Evolutionary conservation across 2,113 vertebrate species (phyloP).

Genomic region (Irena cyanogastra): DNA sequence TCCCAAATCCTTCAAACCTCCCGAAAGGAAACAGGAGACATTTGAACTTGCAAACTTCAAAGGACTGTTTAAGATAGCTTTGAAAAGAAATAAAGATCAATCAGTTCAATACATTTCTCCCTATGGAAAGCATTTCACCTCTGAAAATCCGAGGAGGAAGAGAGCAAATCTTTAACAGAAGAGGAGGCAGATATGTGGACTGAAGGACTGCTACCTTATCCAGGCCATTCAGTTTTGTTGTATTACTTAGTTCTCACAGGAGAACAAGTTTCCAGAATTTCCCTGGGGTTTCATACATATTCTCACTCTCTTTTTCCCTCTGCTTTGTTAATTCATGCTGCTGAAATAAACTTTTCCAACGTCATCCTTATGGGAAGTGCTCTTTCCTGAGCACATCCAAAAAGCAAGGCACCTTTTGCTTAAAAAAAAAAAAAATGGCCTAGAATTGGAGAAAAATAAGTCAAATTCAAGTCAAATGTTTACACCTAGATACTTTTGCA

Average conservation of each 20-base stretch:
- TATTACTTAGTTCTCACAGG: neutral
- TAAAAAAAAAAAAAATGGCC: neutral
- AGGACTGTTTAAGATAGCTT: conserved; percentile 31
- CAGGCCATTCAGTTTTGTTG: neutral
- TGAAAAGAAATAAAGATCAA: neutral
- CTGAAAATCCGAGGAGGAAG: neutral
- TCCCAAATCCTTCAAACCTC: conserved; percentile 53
- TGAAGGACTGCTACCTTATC: neutral
- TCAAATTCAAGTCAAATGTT: neutral
- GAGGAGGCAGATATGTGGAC: neutral
- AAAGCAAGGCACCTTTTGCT: neutral
- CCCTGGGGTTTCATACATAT: neutral
- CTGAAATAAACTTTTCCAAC: neutral
- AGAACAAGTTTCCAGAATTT: neutral
- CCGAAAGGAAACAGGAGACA: conserved; percentile 50
- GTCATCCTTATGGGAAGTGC: neutral
- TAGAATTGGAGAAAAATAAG: neutral
- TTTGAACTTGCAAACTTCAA: conserved; percentile 65
- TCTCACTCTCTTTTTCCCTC: neutral
- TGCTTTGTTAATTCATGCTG: neutral
- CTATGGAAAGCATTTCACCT: neutral
- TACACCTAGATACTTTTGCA: accelerated
- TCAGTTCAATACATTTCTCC: neutral
- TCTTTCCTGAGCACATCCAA: neutral
- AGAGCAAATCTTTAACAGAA: neutral